Percentiles rank a stretch among this genome's conserved stretches.
Conservation (phyloP, 2,113 vertebrate genomes). For the Sapayoa aenigma region DNA sequence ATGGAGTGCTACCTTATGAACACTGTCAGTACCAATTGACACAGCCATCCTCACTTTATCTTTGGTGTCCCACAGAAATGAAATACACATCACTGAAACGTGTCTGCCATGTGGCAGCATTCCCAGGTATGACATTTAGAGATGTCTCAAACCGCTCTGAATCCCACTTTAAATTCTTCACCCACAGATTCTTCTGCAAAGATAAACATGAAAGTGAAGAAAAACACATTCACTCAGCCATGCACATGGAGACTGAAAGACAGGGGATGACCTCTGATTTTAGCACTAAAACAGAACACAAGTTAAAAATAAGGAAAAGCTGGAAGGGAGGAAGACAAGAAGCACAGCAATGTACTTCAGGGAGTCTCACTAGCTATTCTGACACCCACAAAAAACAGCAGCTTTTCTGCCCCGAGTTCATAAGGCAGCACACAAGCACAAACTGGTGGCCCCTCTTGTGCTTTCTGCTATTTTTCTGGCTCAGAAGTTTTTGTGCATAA, state of each 20-base stretch:
- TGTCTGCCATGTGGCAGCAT: neutral
- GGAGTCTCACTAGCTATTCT: neutral
- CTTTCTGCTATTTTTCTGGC: neutral
- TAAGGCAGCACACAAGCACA: neutral
- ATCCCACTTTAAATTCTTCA: neutral
- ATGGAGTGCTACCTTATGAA: neutral
- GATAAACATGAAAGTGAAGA: neutral
- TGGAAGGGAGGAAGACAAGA: neutral
- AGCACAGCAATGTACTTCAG: neutral
- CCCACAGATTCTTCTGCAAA: neutral
- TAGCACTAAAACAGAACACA: neutral
- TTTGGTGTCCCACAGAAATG: neutral
- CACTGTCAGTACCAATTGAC: neutral
- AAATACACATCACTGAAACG: neutral
- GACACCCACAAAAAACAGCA: neutral
- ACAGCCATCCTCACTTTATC: neutral
- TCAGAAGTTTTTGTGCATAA: neutral
- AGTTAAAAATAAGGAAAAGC: neutral
- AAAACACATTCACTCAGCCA: neutral
- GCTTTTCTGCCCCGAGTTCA: neutral
- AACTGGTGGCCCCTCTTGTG: neutral
- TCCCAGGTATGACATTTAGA: conserved; percentile 4
- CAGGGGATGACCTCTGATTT: neutral
- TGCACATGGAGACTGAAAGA: neutral
- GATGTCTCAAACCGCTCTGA: neutral